Evolutionary conservation across 2,113 vertebrate genomes (phyloP).

Genomic region (Phyllostomus discolor): DNA sequence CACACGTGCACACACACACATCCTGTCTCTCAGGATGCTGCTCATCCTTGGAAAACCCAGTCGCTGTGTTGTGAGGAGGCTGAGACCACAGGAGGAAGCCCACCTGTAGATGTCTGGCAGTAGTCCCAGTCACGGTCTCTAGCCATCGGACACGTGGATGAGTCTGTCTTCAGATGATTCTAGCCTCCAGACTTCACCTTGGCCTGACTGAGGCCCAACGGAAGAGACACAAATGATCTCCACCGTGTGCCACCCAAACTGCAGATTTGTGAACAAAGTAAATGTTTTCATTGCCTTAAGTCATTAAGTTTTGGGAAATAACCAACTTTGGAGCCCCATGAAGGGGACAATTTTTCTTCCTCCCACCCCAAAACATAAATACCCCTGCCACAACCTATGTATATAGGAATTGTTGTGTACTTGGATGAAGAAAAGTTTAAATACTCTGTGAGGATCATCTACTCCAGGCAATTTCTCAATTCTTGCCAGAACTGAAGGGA

Average conservation of each 20-base stretch:
- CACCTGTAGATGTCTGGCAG: neutral
- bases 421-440: neutral
- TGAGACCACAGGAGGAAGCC: neutral
- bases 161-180: neutral
- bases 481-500: neutral
- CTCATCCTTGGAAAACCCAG: neutral
- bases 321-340: neutral
- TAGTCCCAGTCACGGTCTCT: neutral
- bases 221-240: neutral
- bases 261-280: neutral
- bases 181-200: neutral
- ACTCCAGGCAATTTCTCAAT: neutral
- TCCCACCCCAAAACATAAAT: neutral
- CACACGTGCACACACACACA: neutral
- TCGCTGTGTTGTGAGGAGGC: neutral
- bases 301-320: neutral
- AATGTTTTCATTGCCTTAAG: neutral
- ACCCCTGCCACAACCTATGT: neutral
- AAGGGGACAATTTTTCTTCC: neutral
- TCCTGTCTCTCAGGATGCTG: neutral
- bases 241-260: neutral
- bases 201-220: neutral
- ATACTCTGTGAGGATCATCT: neutral
- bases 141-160: neutral
- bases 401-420: neutral